Evolutionary conservation across 2,797 vertebrate species (phyloP), one percentile per base, ranked within the genome.

Genomic region (Galaxias olidus): DNA sequence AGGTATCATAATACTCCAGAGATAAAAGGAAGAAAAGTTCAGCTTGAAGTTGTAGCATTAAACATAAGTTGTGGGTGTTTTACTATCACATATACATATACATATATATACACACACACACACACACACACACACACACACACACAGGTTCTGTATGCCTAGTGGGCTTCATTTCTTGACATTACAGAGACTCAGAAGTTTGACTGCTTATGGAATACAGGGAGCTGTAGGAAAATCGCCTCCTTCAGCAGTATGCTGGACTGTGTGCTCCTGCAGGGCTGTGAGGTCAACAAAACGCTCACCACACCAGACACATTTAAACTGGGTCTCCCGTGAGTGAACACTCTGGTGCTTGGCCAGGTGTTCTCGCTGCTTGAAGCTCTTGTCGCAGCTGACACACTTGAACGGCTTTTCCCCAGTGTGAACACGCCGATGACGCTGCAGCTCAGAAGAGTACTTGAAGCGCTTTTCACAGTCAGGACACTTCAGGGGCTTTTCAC

Each of bases 401-500:
- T 98, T 98, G 85, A 97, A 98, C 19, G 97, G 97, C 82, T 98
- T 98, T 88, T 98, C 97, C 0, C 97, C 97, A 0, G 96, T 99
- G 88, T 99, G 97, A 8, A 98, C 97, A 0, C 97, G 92, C 44
- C 96, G 94, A 66, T 98, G 97, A 65, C 96, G 94, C 89, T 98
- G 95, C 85, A 99, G 87, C 89, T 98, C 97, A 0, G 97, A 98
- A 0, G 96, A 95, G 6, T 99, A 99, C 80, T 97, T 96, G 86
- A 99, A 99, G 74, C 97, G 95, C 83, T 98, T 97, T 66, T 99
- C 96, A 18, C 97, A 99, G 91, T 99, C 96, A 0, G 95, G 93
- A 76, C 97, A 99, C 78, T 98, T 97, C 44, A 98, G 95, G 0
- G 97, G 97, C 76, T 98, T 98, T 87, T 98, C 97, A 0, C 96